A percentile compares a stretch with the other conserved stretches of the same genome.
Evolutionary conservation across 2,113 vertebrate genomes (phyloP).

Genomic region (Phoenicopterus ruber): DNA sequence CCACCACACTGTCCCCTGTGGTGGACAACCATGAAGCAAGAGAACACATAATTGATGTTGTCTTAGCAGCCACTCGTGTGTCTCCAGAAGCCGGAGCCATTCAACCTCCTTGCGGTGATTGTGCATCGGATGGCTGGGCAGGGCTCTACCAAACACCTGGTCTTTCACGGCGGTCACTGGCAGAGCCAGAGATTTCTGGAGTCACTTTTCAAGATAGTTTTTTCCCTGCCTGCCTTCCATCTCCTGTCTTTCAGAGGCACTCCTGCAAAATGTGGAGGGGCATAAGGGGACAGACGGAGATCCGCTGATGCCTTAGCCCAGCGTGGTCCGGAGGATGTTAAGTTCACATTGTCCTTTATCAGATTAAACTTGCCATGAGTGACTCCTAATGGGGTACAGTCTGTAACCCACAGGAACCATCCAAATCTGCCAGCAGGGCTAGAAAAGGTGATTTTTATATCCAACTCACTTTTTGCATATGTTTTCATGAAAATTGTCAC

Average conservation of each 20-base stretch:
- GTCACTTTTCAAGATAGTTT: background rate
- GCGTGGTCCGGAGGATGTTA: background rate
- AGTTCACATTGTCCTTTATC: background rate
- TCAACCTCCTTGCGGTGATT: fast-evolving
- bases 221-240: background rate
- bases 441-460: background rate
- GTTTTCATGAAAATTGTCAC: background rate
- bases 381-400: background rate
- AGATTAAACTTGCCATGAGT: background rate
- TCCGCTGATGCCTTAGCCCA: background rate
- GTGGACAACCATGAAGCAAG: background rate
- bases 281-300: background rate
- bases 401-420: background rate
- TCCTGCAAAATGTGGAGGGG: background rate
- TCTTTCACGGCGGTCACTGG: background rate
- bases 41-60: background rate
- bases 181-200: background rate
- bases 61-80: background rate
- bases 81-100: background rate
- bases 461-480: background rate
- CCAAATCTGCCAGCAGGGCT: background rate
- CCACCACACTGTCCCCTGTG: background rate
- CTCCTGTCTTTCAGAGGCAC: background rate
- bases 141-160: background rate
- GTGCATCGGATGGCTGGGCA: fast-evolving